Percentiles rank a stretch among this genome's conserved stretches.
phyloP scores from a whole-genome alignment of 2,888 invertebrate species.

The Diaprepes abbreviatus region DNA sequence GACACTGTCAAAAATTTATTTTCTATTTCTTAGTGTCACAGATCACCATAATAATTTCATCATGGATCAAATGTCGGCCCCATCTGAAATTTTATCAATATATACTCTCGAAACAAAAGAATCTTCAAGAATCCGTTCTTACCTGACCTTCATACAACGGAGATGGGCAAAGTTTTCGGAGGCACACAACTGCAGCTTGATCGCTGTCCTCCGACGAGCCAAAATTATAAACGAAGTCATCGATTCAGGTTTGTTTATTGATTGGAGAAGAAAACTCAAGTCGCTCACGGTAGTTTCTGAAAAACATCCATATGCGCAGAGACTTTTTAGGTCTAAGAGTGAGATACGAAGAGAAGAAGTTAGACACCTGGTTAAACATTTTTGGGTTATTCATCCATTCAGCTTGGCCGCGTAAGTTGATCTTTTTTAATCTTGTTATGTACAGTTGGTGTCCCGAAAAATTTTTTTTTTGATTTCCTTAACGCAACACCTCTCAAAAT shows the following conservation, averaged over 20 bases:
- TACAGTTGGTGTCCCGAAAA: too few relatives aligned
- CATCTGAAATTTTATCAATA: too few relatives aligned
- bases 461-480: too few relatives aligned
- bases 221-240: slow-evolving; percentile 28
- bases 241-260: slow-evolving; percentile 32
- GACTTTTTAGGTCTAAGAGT: slow-evolving; percentile 27
- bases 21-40: too few relatives aligned
- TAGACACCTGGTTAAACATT: slow-evolving; percentile 27
- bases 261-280: slow-evolving; percentile 18
- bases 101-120: too few relatives aligned
- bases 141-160: slow-evolving; percentile 16
- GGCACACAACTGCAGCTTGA: slow-evolving; percentile 17
- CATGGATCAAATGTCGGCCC: too few relatives aligned
- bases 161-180: slow-evolving; percentile 15
- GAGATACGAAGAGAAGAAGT: slow-evolving; percentile 36
- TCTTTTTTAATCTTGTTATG: too few relatives aligned
- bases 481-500: too few relatives aligned
- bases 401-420: slow-evolving; percentile 31
- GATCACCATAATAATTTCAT: too few relatives aligned
- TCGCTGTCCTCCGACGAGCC: neutral
- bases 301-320: slow-evolving; percentile 33
- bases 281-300: slow-evolving; percentile 26
- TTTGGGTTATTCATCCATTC: slow-evolving; percentile 38
- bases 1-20: too few relatives aligned
- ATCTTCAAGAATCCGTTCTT: too few relatives aligned